Conservation (phyloP, 2,113 vertebrate species). For the Pithys albifrons region DNA sequence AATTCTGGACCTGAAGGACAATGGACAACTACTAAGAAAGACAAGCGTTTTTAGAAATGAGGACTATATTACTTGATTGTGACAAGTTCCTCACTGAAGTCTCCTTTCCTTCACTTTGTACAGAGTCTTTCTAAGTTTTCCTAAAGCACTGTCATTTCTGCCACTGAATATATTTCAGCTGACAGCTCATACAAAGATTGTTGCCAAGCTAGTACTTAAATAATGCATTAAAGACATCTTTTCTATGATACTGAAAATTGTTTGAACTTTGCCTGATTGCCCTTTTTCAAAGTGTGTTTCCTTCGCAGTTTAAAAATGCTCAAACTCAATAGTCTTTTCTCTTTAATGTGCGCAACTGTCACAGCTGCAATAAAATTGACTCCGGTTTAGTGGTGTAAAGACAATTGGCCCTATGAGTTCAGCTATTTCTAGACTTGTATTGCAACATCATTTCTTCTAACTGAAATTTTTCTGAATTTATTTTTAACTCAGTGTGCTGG, state of each 20-base stretch:
- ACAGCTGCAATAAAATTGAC: background rate
- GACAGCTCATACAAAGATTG: background rate
- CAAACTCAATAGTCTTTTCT: background rate
- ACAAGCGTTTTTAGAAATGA: background rate
- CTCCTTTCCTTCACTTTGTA: background rate
- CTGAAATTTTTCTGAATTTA: background rate
- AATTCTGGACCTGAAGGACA: background rate
- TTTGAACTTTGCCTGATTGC: background rate
- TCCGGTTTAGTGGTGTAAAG: background rate
- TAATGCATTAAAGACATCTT: background rate
- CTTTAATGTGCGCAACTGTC: background rate
- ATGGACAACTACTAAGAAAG: background rate
- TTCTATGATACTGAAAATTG: background rate
- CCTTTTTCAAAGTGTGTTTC: background rate
- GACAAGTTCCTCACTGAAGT: background rate
- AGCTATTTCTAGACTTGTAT: background rate
- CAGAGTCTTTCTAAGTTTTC: background rate
- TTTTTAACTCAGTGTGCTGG: background rate
- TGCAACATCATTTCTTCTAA: background rate
- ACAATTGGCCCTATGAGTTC: background rate
- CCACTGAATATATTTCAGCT: background rate
- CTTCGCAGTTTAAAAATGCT: background rate
- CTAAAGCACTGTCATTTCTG: background rate
- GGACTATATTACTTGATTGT: background rate
- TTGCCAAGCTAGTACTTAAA: background rate